Percentiles rank a stretch among this genome's conserved stretches.
Conservation (phyloP, 2,888 invertebrate genomes). For the Cephalotes varians region DNA sequence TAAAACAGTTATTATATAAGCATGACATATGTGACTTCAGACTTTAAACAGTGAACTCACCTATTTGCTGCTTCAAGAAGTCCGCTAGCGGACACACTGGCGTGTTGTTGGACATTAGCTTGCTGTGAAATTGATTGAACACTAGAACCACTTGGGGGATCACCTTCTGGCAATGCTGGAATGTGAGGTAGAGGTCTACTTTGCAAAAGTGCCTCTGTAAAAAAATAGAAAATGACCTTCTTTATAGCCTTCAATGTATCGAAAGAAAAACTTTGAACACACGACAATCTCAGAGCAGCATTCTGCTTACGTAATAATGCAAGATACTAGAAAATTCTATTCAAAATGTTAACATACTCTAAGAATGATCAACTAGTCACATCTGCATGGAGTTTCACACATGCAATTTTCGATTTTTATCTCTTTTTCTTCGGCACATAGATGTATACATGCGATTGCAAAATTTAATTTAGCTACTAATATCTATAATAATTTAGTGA, state of each 20-base stretch:
- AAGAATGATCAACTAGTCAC: not conserved
- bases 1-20: constrained; percentile 19
- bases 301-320: not conserved
- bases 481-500: not conserved
- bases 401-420: not conserved
- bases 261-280: not conserved
- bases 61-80: constrained; percentile 86
- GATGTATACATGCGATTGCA: constrained; percentile 1
- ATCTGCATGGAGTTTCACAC: not conserved
- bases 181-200: constrained; percentile 98
- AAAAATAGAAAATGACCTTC: constrained; percentile 64
- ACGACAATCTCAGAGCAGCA: not conserved
- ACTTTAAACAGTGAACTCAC: constrained; percentile 63
- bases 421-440: not conserved
- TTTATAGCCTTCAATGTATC: not conserved
- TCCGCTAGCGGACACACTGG: constrained; percentile 79
- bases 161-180: constrained; percentile 93
- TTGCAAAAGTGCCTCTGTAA: constrained; percentile 96
- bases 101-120: constrained; percentile 83
- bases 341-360: constrained; percentile 1
- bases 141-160: constrained; percentile 86
- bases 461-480: not conserved
- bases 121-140: constrained; percentile 83
- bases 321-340: constrained; percentile 1
- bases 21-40: not conserved